A percentile compares a stretch with the other conserved stretches of the same genome.
Conservation (phyloP, 2,113 vertebrate genomes). For the Labeo rohita region DNA sequence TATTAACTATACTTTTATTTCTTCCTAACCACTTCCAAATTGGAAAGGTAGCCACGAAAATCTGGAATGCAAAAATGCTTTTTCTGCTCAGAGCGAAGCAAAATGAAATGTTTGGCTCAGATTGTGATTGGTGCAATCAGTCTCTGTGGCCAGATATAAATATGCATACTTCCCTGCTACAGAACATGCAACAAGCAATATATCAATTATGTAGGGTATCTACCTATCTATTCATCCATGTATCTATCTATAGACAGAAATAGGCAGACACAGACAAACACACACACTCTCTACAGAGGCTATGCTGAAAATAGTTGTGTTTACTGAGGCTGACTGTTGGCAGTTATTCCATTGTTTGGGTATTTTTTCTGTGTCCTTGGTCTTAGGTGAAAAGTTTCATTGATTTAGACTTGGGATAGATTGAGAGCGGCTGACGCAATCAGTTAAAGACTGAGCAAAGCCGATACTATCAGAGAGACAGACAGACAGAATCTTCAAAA, state of each 20-base stretch:
- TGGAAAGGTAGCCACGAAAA: neutral
- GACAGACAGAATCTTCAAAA: constrained; percentile 20
- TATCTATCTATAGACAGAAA: too few relatives aligned
- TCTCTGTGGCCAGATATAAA: neutral
- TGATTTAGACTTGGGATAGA: constrained; percentile 35
- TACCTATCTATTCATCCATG: too few relatives aligned
- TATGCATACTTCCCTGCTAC: neutral
- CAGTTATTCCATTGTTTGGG: constrained; percentile 8
- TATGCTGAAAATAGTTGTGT: neutral
- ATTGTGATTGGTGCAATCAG: constrained; percentile 7
- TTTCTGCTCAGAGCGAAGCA: constrained; percentile 3
- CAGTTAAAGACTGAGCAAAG: constrained; percentile 31
- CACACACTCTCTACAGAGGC: neutral
- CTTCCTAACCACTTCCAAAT: neutral
- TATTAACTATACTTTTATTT: neutral
- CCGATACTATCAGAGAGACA: constrained; percentile 33
- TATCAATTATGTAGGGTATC: neutral
- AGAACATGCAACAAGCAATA: neutral
- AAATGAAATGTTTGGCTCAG: constrained; percentile 8
- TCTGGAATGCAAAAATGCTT: neutral
- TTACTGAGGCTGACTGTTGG: neutral
- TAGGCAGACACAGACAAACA: too few relatives aligned
- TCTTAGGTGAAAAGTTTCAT: constrained; percentile 37
- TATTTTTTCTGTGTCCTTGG: constrained; percentile 29
- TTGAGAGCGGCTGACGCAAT: constrained; percentile 30